Base-by-base conservation (phyloP, 2,888 invertebrate genomes). In the Ormyrus rosae region DNA sequence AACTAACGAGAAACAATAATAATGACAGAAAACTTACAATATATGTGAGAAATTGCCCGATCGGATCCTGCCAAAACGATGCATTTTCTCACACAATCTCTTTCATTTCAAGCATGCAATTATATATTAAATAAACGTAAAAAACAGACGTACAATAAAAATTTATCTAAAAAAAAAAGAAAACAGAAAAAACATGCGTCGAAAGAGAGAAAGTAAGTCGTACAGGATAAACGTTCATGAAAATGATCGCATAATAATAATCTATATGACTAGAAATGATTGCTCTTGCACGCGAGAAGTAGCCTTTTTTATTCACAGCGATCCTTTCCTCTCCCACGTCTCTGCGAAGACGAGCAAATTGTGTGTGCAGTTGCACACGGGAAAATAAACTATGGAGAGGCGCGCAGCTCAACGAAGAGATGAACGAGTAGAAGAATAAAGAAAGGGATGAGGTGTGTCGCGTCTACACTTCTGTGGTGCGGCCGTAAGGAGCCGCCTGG, bases 401-500 rank as follows among this genome's bases (percentile, higher is more conserved):
- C 71, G 80, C 70, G 53, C 71, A 55, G 48, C 50, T 10, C 13
- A 64, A 51, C 55, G 13, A 48, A 81, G 68, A 64, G 78, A 13
- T 76, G 82, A 65, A 51, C 34, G 61, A 82, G 83, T 61, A 80
- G 34, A 34, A 72, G 81, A 64, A 82, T n/a, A 55, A 68, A 13
- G 10, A 63, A 6, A 34, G 11, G 55, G 19, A 19, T 8, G 48
- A 46, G 70, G 19, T 63, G 46, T 60, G 72, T 74, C 88, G 89
- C 80, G 48, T 81, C 87, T 88, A 91, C 81, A 91, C 91, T 84
- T 91, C 91, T 64, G 91, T 91, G 78, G 90, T 91, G 71, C 91
- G 89, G 84, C 90, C 90, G 84, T 88, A 90, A 8, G 90, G 75
- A 85, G 75, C 75, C 5, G 79, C 34, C 45, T 72, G 77, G 19